phyloP scores from a whole-genome alignment of 2,797 vertebrate genomes.

The Parambassis ranga region DNA sequence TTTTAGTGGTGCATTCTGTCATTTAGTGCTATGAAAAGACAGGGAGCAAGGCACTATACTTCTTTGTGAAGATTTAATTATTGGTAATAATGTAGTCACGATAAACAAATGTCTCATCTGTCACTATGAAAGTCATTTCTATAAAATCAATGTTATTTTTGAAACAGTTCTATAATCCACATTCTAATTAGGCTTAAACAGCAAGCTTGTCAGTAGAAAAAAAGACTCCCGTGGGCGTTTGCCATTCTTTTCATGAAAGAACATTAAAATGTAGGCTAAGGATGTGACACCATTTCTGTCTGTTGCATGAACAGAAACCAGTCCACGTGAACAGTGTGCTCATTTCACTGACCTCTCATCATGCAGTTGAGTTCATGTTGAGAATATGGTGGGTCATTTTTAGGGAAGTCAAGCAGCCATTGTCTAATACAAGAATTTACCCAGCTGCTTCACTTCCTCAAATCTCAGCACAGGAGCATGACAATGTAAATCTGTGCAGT shows the following conservation, averaged over 20 bases:
- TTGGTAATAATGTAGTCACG: slow-evolving; percentile 82
- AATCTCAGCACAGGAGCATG: background rate
- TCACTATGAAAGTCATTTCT: slow-evolving; percentile 77
- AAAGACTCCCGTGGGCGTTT: slow-evolving; percentile 72
- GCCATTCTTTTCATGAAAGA: slow-evolving; percentile 75
- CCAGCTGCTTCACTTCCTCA: background rate
- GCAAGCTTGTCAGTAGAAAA: slow-evolving; percentile 72
- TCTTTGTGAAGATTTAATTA: slow-evolving; percentile 85
- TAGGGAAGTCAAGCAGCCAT: slow-evolving; percentile 34
- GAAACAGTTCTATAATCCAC: slow-evolving; percentile 77
- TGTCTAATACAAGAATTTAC: slow-evolving; percentile 22
- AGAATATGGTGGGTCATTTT: slow-evolving; percentile 14
- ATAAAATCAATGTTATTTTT: slow-evolving; percentile 77
- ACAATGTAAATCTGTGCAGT: background rate
- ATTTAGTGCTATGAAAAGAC: slow-evolving; percentile 82
- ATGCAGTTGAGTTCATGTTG: slow-evolving; percentile 1
- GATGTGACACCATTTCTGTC: slow-evolving; percentile 65
- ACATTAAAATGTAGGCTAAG: slow-evolving; percentile 67
- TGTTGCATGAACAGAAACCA: slow-evolving; percentile 43
- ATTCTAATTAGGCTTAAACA: slow-evolving; percentile 81
- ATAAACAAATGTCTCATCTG: slow-evolving; percentile 86
- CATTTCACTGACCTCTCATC: slow-evolving; percentile 31
- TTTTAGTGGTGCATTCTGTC: slow-evolving; percentile 84
- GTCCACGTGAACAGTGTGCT: slow-evolving; percentile 39
- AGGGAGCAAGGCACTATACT: slow-evolving; percentile 80